These are phyloP conservation scores for Philereme transversata DNA, from an alignment of 2,888 invertebrate species.

Conservation along the genomic window DNA sequence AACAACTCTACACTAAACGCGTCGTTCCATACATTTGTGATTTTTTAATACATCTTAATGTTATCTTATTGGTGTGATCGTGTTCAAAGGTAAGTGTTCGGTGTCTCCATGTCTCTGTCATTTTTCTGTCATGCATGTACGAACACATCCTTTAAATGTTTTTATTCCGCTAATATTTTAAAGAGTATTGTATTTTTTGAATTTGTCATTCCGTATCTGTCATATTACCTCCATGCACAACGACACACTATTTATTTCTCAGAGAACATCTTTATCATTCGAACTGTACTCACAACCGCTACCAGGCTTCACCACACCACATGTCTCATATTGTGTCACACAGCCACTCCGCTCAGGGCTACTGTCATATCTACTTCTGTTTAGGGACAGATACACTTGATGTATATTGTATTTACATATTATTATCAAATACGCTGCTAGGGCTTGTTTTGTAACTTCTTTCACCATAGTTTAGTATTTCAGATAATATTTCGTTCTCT, in stretches of 20 bases:
- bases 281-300: slow-evolving; percentile 53
- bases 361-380: slow-evolving; percentile 36
- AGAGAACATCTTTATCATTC: slow-evolving; percentile 61
- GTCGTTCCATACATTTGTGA: slow-evolving; percentile 67
- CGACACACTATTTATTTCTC: slow-evolving; percentile 64
- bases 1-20: slow-evolving; percentile 53
- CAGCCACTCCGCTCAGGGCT: slow-evolving; percentile 36
- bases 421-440: slow-evolving; percentile 58
- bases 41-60: slow-evolving; percentile 58
- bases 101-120: slow-evolving; percentile 68
- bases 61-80: slow-evolving; percentile 52
- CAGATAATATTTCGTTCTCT: slow-evolving; percentile 60
- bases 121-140: slow-evolving; percentile 63
- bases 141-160: slow-evolving; percentile 56
- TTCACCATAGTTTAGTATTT: slow-evolving; percentile 72
- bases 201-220: slow-evolving; percentile 66
- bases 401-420: slow-evolving; percentile 52
- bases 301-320: slow-evolving; percentile 61
- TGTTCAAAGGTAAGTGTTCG: slow-evolving; percentile 74
- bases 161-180: slow-evolving; percentile 53
- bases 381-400: slow-evolving; percentile 53
- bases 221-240: slow-evolving; percentile 76
- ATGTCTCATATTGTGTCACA: slow-evolving; percentile 42
- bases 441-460: slow-evolving; percentile 69
- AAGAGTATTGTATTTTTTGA: slow-evolving; percentile 60